phyloP scores from a whole-genome alignment of 2,888 invertebrate genomes.

The Drosophila anomalata region DNA sequence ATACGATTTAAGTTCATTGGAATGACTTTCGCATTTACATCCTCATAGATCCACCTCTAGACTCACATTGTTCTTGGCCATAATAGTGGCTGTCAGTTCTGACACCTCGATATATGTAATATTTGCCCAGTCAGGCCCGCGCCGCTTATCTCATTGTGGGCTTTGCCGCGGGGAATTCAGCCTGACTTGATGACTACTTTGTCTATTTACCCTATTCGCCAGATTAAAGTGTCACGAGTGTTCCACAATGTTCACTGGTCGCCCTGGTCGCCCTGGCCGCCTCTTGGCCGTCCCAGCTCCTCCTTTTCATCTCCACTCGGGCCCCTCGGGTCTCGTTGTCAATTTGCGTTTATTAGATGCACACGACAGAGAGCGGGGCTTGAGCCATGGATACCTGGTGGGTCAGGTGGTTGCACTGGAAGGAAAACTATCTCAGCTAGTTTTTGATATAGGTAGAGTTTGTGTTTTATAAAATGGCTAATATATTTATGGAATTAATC shows the following conservation, averaged over 20 bases:
- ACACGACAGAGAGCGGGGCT: slow-evolving; percentile 38
- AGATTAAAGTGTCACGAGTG: slow-evolving; percentile 75
- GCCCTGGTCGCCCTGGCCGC: not conserved
- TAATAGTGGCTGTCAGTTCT: slow-evolving; percentile 29
- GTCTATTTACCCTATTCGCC: slow-evolving; percentile 65
- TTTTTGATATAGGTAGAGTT: too few relatives aligned
- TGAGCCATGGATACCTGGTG: slow-evolving; percentile 26
- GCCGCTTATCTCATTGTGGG: slow-evolving; percentile 35
- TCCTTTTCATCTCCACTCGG: slow-evolving; percentile 2
- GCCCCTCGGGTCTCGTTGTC: slow-evolving; percentile 34
- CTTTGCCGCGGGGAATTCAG: slow-evolving; percentile 48
- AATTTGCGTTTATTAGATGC: slow-evolving; percentile 74
- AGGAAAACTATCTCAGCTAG: not conserved
- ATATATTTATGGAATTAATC: too few relatives aligned
- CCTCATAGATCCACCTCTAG: slow-evolving; percentile 13
- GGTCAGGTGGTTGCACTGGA: slow-evolving; percentile 18
- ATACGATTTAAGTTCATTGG: slow-evolving; percentile 13
- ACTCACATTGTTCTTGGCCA: slow-evolving; percentile 26
- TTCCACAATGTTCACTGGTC: slow-evolving; percentile 16
- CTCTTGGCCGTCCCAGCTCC: not conserved
- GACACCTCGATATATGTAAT: slow-evolving; percentile 34
- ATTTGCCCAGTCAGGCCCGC: slow-evolving; percentile 33
- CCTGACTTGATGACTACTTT: slow-evolving; percentile 55
- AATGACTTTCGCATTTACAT: slow-evolving; percentile 23
- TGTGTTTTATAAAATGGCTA: too few relatives aligned